Evolutionary conservation across 2,797 vertebrate species (phyloP).

Genomic region (Myiotriccus ornatus): DNA sequence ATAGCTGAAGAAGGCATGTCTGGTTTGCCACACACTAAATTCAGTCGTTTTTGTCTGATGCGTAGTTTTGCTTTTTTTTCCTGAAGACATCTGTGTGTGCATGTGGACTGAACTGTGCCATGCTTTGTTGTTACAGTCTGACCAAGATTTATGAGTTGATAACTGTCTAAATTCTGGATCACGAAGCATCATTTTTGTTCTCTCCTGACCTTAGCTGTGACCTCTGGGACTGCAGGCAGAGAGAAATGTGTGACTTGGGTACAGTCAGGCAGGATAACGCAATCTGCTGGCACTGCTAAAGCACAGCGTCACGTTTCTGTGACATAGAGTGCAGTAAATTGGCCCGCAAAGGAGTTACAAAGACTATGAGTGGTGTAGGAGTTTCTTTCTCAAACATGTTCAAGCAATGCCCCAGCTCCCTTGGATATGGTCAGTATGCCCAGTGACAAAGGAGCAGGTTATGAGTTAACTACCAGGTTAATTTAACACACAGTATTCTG

Average conservation of each 20-base stretch:
- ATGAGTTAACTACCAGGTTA: conserved; percentile 29
- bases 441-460: conserved; percentile 27
- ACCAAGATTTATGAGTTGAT: conserved; percentile 75
- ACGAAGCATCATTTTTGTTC: conserved; percentile 70
- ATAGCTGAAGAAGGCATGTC: conserved; percentile 2
- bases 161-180: conserved; percentile 68
- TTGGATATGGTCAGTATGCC: background rate
- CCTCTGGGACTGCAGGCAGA: conserved; percentile 64
- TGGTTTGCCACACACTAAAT: background rate
- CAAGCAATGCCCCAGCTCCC: background rate
- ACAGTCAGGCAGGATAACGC: conserved; percentile 44
- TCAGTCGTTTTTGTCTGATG: background rate
- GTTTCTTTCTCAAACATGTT: conserved; percentile 23
- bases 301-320: conserved; percentile 45
- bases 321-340: conserved; percentile 18
- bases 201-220: conserved; percentile 63
- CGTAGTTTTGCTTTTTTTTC: background rate
- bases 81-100: background rate
- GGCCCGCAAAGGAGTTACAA: background rate
- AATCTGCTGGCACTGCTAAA: conserved; percentile 45
- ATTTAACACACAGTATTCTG: conserved; percentile 31
- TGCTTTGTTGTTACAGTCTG: conserved; percentile 56
- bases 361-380: background rate
- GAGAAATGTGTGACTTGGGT: conserved; percentile 63
- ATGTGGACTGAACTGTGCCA: conserved; percentile 38